phyloP scores from a whole-genome alignment of 2,888 invertebrate genomes.

The Dusona sp. region DNA sequence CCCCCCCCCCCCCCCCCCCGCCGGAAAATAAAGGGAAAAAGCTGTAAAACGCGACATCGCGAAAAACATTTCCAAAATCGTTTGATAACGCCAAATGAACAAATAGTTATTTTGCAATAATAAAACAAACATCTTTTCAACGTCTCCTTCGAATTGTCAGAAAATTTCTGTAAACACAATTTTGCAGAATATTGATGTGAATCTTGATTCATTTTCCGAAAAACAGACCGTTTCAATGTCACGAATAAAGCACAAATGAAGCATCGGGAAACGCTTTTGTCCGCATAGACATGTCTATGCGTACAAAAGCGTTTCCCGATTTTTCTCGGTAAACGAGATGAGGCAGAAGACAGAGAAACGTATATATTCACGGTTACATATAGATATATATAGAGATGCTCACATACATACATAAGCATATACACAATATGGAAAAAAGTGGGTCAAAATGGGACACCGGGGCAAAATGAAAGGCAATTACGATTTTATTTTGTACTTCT shows the following conservation, averaged over 20 bases:
- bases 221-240: not conserved
- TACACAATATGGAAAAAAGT: not conserved
- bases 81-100: too few species aligned
- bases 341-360: slow-evolving; percentile 19
- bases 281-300: not conserved
- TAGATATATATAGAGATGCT: not conserved
- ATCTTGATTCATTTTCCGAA: not conserved
- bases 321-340: slow-evolving; percentile 54
- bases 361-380: not conserved
- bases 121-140: too few species aligned
- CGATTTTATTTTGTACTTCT: too few species aligned
- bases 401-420: not conserved
- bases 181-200: too few species aligned
- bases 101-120: too few species aligned
- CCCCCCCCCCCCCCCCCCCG: too few species aligned
- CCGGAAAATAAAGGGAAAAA: too few species aligned
- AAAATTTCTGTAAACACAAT: too few species aligned
- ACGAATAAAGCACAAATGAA: not conserved
- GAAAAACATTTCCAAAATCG: too few species aligned
- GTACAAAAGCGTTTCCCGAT: slow-evolving; percentile 15
- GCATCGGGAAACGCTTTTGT: too few species aligned
- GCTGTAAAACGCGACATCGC: too few species aligned
- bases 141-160: too few species aligned
- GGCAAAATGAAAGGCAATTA: not conserved
- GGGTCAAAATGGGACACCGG: not conserved